phyloP scores from a whole-genome alignment of 2,113 vertebrate species.

The Brienomyrus brachyistius region DNA sequence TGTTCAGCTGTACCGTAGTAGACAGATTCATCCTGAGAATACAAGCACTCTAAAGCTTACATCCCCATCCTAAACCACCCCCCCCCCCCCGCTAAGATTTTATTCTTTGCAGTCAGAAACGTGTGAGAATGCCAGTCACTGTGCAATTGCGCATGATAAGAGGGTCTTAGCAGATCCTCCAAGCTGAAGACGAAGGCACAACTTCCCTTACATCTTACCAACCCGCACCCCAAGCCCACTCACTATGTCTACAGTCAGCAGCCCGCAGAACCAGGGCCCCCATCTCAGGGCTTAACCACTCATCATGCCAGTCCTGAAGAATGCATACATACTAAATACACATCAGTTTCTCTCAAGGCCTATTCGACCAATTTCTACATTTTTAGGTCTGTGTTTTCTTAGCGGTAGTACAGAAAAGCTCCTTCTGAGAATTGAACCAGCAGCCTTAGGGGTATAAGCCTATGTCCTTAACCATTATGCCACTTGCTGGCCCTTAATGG shows the following conservation, averaged over 20 bases:
- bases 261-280: background rate
- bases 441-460: background rate
- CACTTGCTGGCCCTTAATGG: background rate
- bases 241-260: conserved; percentile 38
- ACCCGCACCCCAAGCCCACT: background rate
- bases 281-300: background rate
- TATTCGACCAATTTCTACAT: background rate
- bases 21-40: background rate
- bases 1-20: background rate
- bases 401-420: background rate
- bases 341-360: background rate
- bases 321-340: background rate
- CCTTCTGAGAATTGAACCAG: background rate
- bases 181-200: background rate
- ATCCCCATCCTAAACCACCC: background rate
- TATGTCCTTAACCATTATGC: background rate
- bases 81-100: conserved; percentile 36
- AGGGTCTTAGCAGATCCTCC: background rate
- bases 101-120: conserved; percentile 39
- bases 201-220: too few species aligned
- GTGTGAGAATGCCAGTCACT: conserved; percentile 32
- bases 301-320: background rate
- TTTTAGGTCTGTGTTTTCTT: background rate
- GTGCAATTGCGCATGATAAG: conserved; percentile 47
- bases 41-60: background rate